These are phyloP conservation scores for Gila orcuttii DNA, from an alignment of 2,113 vertebrate species.

Conservation along the genomic window DNA sequence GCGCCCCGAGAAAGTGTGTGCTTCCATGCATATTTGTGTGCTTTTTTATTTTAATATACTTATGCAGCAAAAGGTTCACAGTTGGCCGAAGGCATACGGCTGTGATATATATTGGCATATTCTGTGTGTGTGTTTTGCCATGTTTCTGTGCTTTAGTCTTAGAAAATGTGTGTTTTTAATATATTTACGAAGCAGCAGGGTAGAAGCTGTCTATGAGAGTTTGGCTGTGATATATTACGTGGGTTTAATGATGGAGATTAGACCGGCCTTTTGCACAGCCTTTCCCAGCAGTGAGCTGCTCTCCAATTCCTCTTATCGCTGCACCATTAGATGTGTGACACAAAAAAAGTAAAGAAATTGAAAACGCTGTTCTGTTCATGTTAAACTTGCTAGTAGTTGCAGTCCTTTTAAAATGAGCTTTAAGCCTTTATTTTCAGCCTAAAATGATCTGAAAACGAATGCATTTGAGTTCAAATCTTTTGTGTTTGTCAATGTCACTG, in stretches of 20 bases:
- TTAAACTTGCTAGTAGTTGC: not conserved
- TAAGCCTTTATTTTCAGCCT: not conserved
- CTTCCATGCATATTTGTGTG: not conserved
- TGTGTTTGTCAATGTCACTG: not conserved
- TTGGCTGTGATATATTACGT: constrained; percentile 15
- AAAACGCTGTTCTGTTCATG: not conserved
- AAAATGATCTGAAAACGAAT: not conserved
- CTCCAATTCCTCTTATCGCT: not conserved
- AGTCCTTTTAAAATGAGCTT: not conserved
- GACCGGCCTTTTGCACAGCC: constrained; percentile 16
- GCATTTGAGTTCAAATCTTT: not conserved
- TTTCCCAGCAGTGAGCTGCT: not conserved
- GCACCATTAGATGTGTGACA: not conserved
- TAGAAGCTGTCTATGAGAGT: constrained; percentile 3
- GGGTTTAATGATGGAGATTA: constrained; percentile 20
- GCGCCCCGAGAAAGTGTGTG: not conserved
- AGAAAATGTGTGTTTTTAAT: constrained; percentile 10
- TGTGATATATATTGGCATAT: not conserved
- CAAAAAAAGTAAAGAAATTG: not conserved
- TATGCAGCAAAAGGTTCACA: not conserved
- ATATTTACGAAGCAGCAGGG: not conserved
- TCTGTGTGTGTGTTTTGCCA: not conserved
- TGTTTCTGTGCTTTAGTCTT: not conserved
- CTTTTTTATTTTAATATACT: not conserved
- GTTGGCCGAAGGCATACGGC: not conserved